Evolutionary conservation across 2,888 invertebrate species (phyloP), one percentile per base, ranked within the genome.

Genomic region (Drosophila suboccidentalis): DNA sequence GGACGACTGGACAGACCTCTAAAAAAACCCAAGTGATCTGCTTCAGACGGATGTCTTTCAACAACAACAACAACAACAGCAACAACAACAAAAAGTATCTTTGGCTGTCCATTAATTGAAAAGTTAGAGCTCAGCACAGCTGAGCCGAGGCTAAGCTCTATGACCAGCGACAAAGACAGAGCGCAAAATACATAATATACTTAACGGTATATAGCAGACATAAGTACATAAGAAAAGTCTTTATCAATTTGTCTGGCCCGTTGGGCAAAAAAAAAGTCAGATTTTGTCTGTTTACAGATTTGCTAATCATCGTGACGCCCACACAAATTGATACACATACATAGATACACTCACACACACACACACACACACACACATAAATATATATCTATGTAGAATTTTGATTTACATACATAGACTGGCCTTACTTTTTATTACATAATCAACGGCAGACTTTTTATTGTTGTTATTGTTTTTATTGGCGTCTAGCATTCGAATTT

Each of bases 301-400:
- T 74, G 84, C 74, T 72, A 78, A 78, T 81, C 84, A 81, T 72
- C 46, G 41, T 61, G 74, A 82, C 82, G 73, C 82, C 78, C 72
- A 75, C 81, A 62, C 41, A 59, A 13, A 39, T 22, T 19, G 3
- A 65, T 9, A 32, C 9, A 53, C 6, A 59, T 29, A 59, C n/a
- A 66, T 5, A 50, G 10, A 44, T 3, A 41, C n/a, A n/a, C n/a
- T n/a, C n/a, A n/a, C n/a, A n/a, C n/a, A n/a, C n/a, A n/a, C n/a
- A n/a, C n/a, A n/a, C n/a, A n/a, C n/a, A n/a, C n/a, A n/a, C 15
- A 22, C n/a, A 49, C 19, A 50, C 43, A 50, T 29, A 54, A 34
- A 9, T 38, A 39, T 17, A 38, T 50, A 29, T 54, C 44, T 53
- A 60, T 29, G 36, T 41, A 59, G 60, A 41, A 54, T 68, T 81